Evolutionary conservation across 2,113 vertebrate genomes (phyloP).

Genomic region (Labeo rohita): DNA sequence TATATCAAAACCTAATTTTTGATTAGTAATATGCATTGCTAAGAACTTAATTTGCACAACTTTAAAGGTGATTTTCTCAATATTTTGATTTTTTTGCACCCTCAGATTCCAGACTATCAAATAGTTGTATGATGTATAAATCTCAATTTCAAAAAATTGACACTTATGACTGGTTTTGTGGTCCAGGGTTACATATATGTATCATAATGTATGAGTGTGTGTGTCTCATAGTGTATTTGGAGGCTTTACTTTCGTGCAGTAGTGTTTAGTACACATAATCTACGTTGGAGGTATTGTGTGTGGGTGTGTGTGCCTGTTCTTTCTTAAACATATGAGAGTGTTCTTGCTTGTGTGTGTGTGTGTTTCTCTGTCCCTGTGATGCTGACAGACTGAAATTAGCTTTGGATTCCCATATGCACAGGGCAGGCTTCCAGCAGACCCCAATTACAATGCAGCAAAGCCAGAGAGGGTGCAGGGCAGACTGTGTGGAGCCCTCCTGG

Average conservation of each 20-base stretch:
- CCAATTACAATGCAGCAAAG: conserved; percentile 77
- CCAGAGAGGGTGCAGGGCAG: conserved; percentile 76
- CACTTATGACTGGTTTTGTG: too few species aligned
- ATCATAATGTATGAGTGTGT: too few species aligned
- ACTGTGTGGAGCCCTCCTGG: conserved; percentile 76
- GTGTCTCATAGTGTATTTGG: background rate
- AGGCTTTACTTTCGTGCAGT: background rate
- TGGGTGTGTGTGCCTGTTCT: conserved; percentile 25
- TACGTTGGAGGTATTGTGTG: background rate
- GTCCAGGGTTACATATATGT: too few species aligned
- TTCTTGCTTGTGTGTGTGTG: conserved; percentile 39
- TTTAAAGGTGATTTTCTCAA: too few species aligned
- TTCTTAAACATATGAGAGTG: conserved; percentile 36
- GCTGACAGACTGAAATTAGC: conserved; percentile 73
- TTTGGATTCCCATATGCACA: conserved; percentile 69
- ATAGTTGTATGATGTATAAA: too few species aligned
- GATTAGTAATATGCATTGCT: too few species aligned
- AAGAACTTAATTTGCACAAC: too few species aligned
- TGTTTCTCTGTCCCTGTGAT: conserved; percentile 43
- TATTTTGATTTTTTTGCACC: too few species aligned
- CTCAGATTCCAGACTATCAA: too few species aligned
- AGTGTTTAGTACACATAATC: conserved; percentile 20
- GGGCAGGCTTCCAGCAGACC: conserved; percentile 76
- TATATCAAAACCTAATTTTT: too few species aligned
- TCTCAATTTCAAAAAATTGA: too few species aligned